Evolutionary conservation across 2,888 invertebrate genomes (phyloP), one percentile per base, ranked within the genome.

Genomic region (Tenthredo livida): DNA sequence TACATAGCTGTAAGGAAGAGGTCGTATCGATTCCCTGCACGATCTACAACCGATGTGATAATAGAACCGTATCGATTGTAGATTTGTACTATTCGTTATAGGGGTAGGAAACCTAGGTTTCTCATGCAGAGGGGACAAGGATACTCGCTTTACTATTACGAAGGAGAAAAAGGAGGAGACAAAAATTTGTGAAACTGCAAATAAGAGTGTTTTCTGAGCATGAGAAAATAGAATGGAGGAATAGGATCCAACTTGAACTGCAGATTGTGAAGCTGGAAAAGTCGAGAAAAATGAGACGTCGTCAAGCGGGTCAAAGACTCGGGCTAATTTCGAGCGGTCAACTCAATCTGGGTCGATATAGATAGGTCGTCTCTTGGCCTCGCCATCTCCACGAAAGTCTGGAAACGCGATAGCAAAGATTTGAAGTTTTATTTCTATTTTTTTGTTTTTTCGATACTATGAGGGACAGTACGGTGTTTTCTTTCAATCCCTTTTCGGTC

Each of bases 271-370:
- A 29, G 67, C 25, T 67, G 29, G 67, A 9, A 25, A 73, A 43
- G 73, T 40, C 17, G 77, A n/a, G 58, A 40, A 78, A 54, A 33
- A 54, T 33, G 58, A 61, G 58, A 37, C n/a, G 37, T 37, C 21
- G 78, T 58, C 33, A 40, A 78, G 6, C 37, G 33, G 78, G 58
- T 78, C 25, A 78, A 58, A 78, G 40, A 78, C 12, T 21, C 58
- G 78, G 58, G 58, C 58, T 78, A 78, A 78, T 78, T 77, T 78
- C 58, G 78, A 58, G 4, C 78, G 78, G 78, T 78, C 58, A 61
- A 61, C 58, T 40, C 21, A 21, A 80, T 80, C 12, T 21, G 40
- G 80, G n/a, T 80, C 61, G 50, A 80, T 80, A 43, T 50, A 50
- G 33, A 58, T 61, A 40, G 58, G 58, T 40, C 21, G 21, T 17